Evolutionary conservation across 2,888 invertebrate species (phyloP), one percentile per base, ranked within the genome.

Genomic region (Coremacera marginata): DNA sequence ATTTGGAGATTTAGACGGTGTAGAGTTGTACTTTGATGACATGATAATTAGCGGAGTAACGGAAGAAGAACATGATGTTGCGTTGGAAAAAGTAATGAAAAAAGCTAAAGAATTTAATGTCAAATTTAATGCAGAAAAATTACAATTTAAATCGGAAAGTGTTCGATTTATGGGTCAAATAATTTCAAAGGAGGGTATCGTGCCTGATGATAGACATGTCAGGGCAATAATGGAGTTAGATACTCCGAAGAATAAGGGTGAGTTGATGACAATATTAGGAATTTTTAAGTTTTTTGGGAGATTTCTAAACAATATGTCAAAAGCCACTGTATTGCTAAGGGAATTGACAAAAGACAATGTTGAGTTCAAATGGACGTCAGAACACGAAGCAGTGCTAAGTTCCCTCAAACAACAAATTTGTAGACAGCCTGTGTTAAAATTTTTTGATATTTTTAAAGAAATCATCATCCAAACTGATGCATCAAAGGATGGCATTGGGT

Each of bases 11-110:
- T 79, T 82, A 60, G 67, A 77, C 16, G 80, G 77, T 79, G 83
- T 88, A 75, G 9, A 83, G 71, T 70, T 89, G 51, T 84, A 88
- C 79, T 80, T 86, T 80, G 80, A 89, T 82, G 79, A 86, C 82
- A 76, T 86, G 76, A 60, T 82, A 51, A 31, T 80, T 19, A 5
- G 31, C 1, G 78, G 63, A 16, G 52, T 73, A 19, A 70, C 71
- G 14, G 19, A 31, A 25, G 63, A 78, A 62, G 44, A 82, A 70
- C 83, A 83, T 79, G 80, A 83, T 75, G 22, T 76, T 70, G 82
- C 79, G 22, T 76, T 85, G 62, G 71, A 77, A 22, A 19, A 76
- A 34, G 84, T 85, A 7, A 67, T 86, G 71, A 68, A 83, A 19
- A 77, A 80, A 74, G 83, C 83, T 9, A 80, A 31, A 70, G n/a